Percentiles rank a stretch among this genome's conserved stretches.
phyloP scores from a whole-genome alignment of 2,113 vertebrate genomes.

The Charina bottae region DNA sequence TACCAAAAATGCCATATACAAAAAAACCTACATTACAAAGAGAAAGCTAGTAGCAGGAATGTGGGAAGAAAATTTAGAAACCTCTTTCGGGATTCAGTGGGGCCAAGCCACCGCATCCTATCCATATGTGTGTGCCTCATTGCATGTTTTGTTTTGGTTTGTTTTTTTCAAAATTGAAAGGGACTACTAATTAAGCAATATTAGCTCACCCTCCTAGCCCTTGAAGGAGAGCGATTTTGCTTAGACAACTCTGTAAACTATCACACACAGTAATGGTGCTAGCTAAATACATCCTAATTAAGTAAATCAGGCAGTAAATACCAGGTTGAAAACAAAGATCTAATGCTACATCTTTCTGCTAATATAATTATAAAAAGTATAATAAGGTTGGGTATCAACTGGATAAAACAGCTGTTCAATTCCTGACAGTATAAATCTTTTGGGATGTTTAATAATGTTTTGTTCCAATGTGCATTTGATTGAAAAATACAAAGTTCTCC shows the following conservation, averaged over 20 bases:
- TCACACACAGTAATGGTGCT: background rate
- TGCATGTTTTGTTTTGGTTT: background rate
- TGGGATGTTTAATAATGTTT: slow-evolving; percentile 58
- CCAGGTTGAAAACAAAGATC: background rate
- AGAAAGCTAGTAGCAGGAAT: too few species aligned
- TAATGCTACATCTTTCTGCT: background rate
- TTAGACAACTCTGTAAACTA: background rate
- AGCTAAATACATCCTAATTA: background rate
- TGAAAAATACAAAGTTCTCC: slow-evolving; percentile 73
- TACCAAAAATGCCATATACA: too few species aligned
- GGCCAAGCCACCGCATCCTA: background rate
- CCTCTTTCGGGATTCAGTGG: background rate
- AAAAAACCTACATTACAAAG: background rate
- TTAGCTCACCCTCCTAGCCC: background rate
- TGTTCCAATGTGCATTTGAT: slow-evolving; percentile 58
- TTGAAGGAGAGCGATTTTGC: background rate
- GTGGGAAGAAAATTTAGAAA: background rate
- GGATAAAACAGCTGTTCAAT: slow-evolving; percentile 6
- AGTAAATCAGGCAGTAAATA: background rate
- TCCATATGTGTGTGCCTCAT: background rate
- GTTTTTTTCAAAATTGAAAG: too few species aligned
- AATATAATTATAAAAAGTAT: background rate
- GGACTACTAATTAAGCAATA: background rate
- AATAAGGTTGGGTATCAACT: background rate
- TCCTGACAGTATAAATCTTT: slow-evolving; percentile 37